Conservation (phyloP, 2,888 invertebrate genomes). For the Dione juno region DNA sequence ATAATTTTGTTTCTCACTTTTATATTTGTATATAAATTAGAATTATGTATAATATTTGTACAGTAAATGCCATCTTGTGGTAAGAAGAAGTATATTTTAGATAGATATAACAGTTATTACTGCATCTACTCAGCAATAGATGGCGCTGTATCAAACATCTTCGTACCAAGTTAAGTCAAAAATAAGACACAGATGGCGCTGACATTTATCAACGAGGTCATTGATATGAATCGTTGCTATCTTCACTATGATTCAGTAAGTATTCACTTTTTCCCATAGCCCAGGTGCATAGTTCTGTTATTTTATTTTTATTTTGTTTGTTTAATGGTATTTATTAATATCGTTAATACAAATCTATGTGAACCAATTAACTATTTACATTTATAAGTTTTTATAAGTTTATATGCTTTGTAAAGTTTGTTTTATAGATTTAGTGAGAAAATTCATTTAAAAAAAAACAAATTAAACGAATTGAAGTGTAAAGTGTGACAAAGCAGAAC, state of each 20-base stretch:
- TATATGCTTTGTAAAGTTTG: conserved; percentile 4
- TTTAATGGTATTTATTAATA: conserved; percentile 3
- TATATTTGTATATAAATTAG: too few relatives aligned
- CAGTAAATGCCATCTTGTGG: conserved; percentile 52
- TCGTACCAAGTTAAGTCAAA: conserved; percentile 20
- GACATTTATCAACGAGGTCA: conserved; percentile 45
- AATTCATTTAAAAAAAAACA: conserved; percentile 39
- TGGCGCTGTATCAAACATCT: background rate
- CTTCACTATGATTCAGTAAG: conserved; percentile 46
- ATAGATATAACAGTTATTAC: background rate
- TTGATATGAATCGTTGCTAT: conserved; percentile 46
- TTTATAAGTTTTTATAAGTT: background rate
- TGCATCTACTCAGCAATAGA: conserved; percentile 29
- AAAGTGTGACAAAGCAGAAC: conserved; percentile 69
- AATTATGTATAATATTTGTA: too few relatives aligned
- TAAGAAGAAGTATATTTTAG: conserved; percentile 41
- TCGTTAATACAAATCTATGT: background rate
- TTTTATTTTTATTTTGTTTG: conserved; percentile 24
- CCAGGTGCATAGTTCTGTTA: conserved; percentile 42
- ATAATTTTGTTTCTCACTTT: too few relatives aligned
- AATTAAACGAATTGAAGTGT: conserved; percentile 52
- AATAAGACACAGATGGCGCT: conserved; percentile 48
- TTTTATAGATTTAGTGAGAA: conserved; percentile 22
- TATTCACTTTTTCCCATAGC: conserved; percentile 44
- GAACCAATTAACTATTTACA: background rate